Evolutionary conservation across 2,888 invertebrate species (phyloP), one percentile per base, ranked within the genome.

Genomic region (Drosophila hamatofila): DNA sequence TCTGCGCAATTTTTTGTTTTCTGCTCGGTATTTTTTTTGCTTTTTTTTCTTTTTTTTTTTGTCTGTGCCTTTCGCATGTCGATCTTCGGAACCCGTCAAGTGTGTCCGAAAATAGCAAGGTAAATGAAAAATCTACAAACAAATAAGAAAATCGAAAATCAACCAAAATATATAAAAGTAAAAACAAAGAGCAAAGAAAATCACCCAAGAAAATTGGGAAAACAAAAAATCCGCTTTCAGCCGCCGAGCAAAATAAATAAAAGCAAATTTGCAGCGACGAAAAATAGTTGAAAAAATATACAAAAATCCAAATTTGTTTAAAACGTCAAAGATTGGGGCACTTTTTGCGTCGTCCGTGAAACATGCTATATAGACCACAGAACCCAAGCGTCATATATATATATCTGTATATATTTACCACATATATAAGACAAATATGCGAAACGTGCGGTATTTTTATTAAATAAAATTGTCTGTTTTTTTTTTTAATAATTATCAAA

Each of bases 71-170:
- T 82, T 88, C 66, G 74, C 73, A 70, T 77, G 78, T 81, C 88
- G 83, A 79, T 80, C 84, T 75, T 78, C 75, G 65, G 61, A 59
- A 64, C 80, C 81, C 89, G 77, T 91, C 91, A 91, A 90, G 90
- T 82, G 81, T 82, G 78, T 81, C 79, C 86, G 73, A 86, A 87
- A 89, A 88, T 86, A 86, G 86, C 87, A 75, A 87, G 88, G 80
- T 82, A 80, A 81, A 85, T 82, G 80, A 74, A 69, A 78, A 75
- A 71, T 70, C 65, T 68, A 81, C 67, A 81, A 69, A 63, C 54
- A 65, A 72, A 67, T 39, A 23, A 72, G 55, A 64, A 74, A 48
- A 64, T 69, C 54, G 67, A 77, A 81, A 71, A 78, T 72, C 60
- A 55, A 73, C 46, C 59, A 42, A 46, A 67, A 37, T 64, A 49